Percentiles rank a stretch among this genome's conserved stretches.
These are phyloP conservation scores for Hipposideros armiger DNA, from an alignment of 2,113 vertebrate species.

Conservation along the genomic window DNA sequence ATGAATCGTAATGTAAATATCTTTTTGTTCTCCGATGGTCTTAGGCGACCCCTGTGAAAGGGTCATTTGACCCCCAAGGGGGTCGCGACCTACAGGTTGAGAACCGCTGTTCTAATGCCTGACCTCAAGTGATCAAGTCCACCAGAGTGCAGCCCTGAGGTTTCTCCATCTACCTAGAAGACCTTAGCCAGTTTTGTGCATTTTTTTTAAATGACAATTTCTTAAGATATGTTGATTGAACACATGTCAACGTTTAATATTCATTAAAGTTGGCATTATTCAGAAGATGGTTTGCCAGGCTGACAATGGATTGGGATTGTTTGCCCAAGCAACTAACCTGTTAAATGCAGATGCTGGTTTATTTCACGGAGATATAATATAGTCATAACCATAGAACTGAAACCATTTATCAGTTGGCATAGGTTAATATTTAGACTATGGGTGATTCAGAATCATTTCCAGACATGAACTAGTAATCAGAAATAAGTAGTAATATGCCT, in stretches of 20 bases:
- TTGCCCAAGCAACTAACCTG: not conserved
- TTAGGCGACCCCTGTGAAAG: too few relatives aligned
- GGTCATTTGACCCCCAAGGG: too few relatives aligned
- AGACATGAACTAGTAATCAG: not conserved
- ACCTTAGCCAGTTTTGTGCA: not conserved
- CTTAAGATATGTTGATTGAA: not conserved
- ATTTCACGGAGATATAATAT: not conserved
- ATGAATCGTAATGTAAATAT: too few relatives aligned
- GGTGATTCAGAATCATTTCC: conserved; percentile 31
- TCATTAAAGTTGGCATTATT: not conserved
- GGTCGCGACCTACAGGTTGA: too few relatives aligned
- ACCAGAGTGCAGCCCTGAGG: not conserved
- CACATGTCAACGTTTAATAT: not conserved
- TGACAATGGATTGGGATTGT: not conserved
- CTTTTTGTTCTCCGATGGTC: too few relatives aligned
- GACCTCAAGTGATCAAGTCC: not conserved
- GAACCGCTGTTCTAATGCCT: not conserved
- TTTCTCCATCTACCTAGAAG: not conserved
- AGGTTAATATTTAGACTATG: not conserved
- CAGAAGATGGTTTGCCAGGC: not conserved
- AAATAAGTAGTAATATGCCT: conserved; percentile 30
- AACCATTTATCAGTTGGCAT: not conserved
- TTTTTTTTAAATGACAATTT: conserved; percentile 15
- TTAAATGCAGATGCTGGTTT: not conserved
- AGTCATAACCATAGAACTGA: not conserved